These are phyloP conservation scores for Anableps anableps DNA, from an alignment of 2,797 vertebrate species.

Conservation along the genomic window DNA sequence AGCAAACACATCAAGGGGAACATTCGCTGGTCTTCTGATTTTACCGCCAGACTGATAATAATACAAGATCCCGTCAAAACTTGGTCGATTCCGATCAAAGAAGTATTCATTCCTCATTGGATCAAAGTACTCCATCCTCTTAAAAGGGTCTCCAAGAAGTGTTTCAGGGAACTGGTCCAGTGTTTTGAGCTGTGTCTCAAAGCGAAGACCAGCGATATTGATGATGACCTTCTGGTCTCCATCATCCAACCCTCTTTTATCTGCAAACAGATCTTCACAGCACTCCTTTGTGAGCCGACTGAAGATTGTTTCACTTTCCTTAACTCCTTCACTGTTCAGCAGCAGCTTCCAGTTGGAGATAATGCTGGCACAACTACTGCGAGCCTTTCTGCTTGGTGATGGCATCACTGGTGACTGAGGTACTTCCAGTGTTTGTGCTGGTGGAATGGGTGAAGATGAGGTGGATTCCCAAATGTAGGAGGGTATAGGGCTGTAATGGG, in stretches of 20 bases:
- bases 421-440: conserved; percentile 46
- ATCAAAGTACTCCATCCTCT: conserved; percentile 95
- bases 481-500: conserved; percentile 39
- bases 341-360: conserved; percentile 89
- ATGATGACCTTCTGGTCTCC: conserved; percentile 93
- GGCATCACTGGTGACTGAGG: conserved; percentile 69
- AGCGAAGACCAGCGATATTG: conserved; percentile 94
- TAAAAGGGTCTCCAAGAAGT: conserved; percentile 88
- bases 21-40: conserved; percentile 92
- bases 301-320: conserved; percentile 86
- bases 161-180: conserved; percentile 94
- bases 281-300: conserved; percentile 86
- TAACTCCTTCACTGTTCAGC: conserved; percentile 83
- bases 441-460: conserved; percentile 45
- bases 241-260: conserved; percentile 84
- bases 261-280: conserved; percentile 84
- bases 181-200: conserved; percentile 93
- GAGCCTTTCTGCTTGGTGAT: conserved; percentile 67
- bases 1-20: conserved; percentile 93
- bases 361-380: conserved; percentile 83
- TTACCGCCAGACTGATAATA: conserved; percentile 98
- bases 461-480: conserved; percentile 67
- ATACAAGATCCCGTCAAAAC: conserved; percentile 97
- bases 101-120: conserved; percentile 98
- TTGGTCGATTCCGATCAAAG: conserved; percentile 95